Conservation (phyloP, 2,797 vertebrate species). For the Artibeus lituratus region DNA sequence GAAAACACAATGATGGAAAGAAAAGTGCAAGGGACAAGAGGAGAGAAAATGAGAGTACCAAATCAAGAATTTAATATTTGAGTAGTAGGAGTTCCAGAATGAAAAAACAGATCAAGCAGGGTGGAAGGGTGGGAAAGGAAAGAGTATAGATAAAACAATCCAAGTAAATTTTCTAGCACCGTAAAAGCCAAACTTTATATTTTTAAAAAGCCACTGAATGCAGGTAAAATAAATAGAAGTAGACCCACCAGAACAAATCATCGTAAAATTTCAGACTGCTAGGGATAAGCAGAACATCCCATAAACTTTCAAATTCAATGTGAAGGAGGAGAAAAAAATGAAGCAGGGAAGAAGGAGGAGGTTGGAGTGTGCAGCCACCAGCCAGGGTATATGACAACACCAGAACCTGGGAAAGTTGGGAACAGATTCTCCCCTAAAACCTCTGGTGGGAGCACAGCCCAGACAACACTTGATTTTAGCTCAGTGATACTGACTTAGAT, state of each 20-base stretch:
- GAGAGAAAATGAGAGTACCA: not conserved
- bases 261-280: not conserved
- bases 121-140: not conserved
- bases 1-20: not conserved
- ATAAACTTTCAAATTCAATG: not conserved
- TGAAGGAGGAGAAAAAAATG: not conserved
- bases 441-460: accelerated
- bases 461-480: not conserved
- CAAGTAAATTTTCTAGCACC: not conserved
- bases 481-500: not conserved
- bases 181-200: not conserved
- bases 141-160: not conserved
- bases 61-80: not conserved
- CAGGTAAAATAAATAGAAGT: not conserved
- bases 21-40: not conserved
- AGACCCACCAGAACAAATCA: not conserved
- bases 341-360: accelerated
- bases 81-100: not conserved
- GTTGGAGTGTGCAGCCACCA: not conserved
- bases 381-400: not conserved
- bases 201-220: not conserved
- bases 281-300: not conserved
- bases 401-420: not conserved
- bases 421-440: not conserved
- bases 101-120: not conserved